Evolutionary conservation across 2,797 vertebrate genomes (phyloP).

Genomic region (Meriones psammophilus): DNA sequence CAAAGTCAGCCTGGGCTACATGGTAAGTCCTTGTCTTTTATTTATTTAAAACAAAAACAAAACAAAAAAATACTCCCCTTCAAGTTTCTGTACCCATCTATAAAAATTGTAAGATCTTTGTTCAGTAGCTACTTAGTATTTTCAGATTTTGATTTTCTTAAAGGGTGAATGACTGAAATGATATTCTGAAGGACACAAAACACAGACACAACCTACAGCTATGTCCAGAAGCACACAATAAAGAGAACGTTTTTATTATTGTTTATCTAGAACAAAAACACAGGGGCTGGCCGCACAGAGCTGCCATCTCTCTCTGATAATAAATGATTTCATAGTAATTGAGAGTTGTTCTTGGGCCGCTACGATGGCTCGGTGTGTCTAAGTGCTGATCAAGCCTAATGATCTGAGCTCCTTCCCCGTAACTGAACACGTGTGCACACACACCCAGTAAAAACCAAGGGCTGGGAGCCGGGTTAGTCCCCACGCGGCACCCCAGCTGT

Average conservation of each 20-base stretch:
- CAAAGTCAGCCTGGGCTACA: background rate
- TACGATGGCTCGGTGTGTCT: background rate
- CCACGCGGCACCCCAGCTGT: background rate
- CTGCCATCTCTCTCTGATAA: background rate
- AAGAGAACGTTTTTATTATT: slow-evolving; percentile 32
- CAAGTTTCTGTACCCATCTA: background rate
- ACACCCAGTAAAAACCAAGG: background rate
- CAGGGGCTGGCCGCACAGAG: background rate
- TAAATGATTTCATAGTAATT: slow-evolving; percentile 19
- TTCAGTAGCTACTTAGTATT: background rate
- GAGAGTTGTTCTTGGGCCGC: background rate
- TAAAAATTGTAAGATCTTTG: slow-evolving; percentile 5
- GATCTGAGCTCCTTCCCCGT: no score
- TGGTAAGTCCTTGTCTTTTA: slow-evolving; percentile 34
- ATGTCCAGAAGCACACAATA: background rate
- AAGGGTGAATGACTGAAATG: background rate
- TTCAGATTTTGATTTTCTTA: background rate
- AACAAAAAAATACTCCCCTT: slow-evolving; percentile 44
- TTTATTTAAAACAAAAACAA: background rate
- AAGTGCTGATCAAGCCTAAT: background rate
- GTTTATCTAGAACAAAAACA: slow-evolving; percentile 38
- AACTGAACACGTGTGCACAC: no score
- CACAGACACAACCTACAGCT: background rate
- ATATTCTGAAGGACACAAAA: background rate
- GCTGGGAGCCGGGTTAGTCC: background rate